Percentiles rank a stretch among this genome's conserved stretches.
Evolutionary conservation across 2,113 vertebrate genomes (phyloP).

Genomic region (Spheniscus mendiculus): DNA sequence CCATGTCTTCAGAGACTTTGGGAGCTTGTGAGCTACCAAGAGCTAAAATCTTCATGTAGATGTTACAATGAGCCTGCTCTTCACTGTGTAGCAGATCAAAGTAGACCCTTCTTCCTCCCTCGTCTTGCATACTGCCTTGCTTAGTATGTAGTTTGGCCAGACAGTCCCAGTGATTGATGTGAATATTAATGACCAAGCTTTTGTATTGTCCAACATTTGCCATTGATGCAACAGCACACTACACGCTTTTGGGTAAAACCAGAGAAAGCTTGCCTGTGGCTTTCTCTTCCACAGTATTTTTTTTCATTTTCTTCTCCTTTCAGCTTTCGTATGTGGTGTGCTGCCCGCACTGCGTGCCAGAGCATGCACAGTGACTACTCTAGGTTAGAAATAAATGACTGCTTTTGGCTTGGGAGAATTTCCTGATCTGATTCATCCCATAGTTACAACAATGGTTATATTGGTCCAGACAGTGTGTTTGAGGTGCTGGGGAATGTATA

Average conservation of each 20-base stretch:
- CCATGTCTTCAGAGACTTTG: not conserved
- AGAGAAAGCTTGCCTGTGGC: not conserved
- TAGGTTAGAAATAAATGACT: not conserved
- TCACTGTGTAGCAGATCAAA: not conserved
- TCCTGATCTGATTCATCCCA: not conserved
- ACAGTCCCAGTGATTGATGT: not conserved
- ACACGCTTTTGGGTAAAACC: not conserved
- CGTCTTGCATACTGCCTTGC: not conserved
- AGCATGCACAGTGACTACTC: accelerated
- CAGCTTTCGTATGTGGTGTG: not conserved
- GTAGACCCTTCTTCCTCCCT: not conserved
- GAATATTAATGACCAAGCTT: not conserved
- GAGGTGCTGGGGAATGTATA: not conserved
- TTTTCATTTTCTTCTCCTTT: not conserved
- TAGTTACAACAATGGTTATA: not conserved
- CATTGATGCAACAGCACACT: not conserved
- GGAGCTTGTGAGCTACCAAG: not conserved
- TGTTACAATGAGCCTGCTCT: not conserved
- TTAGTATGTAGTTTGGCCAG: not conserved
- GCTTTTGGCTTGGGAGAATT: not conserved
- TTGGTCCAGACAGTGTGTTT: not conserved
- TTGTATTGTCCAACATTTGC: not conserved
- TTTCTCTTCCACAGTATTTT: not conserved
- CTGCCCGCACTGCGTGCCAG: not conserved
- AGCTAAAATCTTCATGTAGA: not conserved